These are phyloP conservation scores for Dioctria rufipes DNA, from an alignment of 2,888 invertebrate genomes.

Conservation along the genomic window DNA sequence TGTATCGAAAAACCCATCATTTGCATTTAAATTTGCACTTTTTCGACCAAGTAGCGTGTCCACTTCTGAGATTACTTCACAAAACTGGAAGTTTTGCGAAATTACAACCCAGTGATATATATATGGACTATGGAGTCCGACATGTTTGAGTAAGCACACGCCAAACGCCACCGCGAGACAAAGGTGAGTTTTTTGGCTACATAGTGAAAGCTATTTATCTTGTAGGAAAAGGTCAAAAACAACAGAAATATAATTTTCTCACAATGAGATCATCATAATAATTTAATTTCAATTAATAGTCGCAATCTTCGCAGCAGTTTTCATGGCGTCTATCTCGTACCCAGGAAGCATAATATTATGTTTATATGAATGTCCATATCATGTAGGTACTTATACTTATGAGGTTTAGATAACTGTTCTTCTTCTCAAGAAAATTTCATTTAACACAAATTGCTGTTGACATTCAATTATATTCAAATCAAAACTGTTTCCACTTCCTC, in stretches of 20 bases:
- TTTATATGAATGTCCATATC: no score
- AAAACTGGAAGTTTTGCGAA: slow-evolving; percentile 54
- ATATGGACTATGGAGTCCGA: slow-evolving; percentile 54
- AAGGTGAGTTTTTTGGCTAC: slow-evolving; percentile 55
- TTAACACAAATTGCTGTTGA: no score
- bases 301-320: no score
- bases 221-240: slow-evolving; percentile 42
- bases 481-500: no score
- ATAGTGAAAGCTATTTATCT: slow-evolving; percentile 57
- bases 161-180: slow-evolving; percentile 34
- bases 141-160: slow-evolving; percentile 57
- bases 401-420: no score
- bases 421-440: no score
- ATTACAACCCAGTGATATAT: slow-evolving; percentile 50
- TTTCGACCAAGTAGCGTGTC: slow-evolving; percentile 20
- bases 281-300: not conserved
- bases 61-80: slow-evolving; percentile 45
- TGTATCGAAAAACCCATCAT: slow-evolving; percentile 5
- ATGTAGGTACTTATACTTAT: no score
- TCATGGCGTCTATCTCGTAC: no score
- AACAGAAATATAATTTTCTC: slow-evolving; percentile 39
- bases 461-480: no score
- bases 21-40: slow-evolving; percentile 49
- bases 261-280: not conserved
- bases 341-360: no score